Conservation (phyloP, 2,797 vertebrate genomes). For the Tolypeutes matacus region DNA sequence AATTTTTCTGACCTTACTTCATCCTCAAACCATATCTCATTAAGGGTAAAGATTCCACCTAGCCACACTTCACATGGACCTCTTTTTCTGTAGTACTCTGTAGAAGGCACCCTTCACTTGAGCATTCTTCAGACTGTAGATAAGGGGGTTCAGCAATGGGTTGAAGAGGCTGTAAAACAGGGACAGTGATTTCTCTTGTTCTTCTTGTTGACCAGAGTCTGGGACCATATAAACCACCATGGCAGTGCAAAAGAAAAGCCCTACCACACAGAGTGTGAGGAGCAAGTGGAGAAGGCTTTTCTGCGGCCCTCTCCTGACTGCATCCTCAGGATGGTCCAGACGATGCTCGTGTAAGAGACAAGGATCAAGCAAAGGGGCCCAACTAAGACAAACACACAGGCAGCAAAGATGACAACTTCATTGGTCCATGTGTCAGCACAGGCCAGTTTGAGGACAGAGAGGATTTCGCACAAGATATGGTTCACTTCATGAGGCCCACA, state of each 20-base stretch:
- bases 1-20: background rate
- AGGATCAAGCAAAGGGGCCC: slow-evolving; percentile 41
- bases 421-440: slow-evolving; percentile 71
- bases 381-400: slow-evolving; percentile 64
- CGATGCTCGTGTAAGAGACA: slow-evolving; percentile 57
- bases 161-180: background rate
- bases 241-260: slow-evolving; percentile 64
- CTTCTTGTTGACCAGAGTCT: background rate
- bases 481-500: background rate
- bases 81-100: background rate
- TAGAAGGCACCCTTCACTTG: background rate
- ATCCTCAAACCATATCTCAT: background rate
- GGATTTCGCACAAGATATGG: slow-evolving; percentile 33
- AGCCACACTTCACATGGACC: background rate
- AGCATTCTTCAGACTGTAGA: background rate
- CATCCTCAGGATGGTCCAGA: slow-evolving; percentile 63
- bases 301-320: background rate
- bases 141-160: no score
- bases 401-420: slow-evolving; percentile 58
- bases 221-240: slow-evolving; percentile 59
- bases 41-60: background rate
- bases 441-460: slow-evolving; percentile 71
- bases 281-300: slow-evolving; percentile 75
- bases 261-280: slow-evolving; percentile 72
- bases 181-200: background rate